phyloP scores from a whole-genome alignment of 2,797 vertebrate genomes.

The Bothrops alternatus region DNA sequence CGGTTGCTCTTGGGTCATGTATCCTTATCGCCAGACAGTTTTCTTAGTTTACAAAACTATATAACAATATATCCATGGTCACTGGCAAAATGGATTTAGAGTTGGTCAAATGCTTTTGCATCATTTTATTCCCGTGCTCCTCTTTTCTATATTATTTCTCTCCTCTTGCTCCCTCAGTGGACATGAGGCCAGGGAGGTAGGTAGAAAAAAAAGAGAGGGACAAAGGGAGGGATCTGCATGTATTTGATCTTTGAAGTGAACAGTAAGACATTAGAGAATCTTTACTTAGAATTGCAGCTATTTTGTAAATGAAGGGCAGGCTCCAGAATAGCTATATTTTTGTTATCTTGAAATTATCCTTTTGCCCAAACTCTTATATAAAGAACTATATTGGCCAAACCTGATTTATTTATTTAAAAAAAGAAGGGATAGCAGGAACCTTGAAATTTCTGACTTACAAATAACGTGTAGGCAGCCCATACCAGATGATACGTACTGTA shows the following conservation, averaged over 20 bases:
- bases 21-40: conserved; percentile 5
- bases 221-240: too few species aligned
- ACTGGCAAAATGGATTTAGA: neutral
- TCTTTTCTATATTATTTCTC: neutral
- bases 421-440: neutral
- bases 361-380: neutral
- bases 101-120: neutral
- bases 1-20: neutral
- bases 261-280: neutral
- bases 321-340: neutral
- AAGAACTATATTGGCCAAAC: neutral
- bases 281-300: neutral
- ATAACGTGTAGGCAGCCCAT: neutral
- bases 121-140: neutral
- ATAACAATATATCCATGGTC: neutral
- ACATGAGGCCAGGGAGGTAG: neutral
- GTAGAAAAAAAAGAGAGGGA: neutral
- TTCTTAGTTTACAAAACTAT: neutral
- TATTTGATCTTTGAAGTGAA: neutral
- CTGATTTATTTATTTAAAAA: neutral
- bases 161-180: neutral
- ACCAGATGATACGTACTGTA: neutral
- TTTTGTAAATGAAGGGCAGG: neutral
- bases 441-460: neutral
- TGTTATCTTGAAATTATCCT: neutral